Base-by-base conservation (phyloP, 2,888 invertebrate genomes). In the Catocala fraxini region DNA sequence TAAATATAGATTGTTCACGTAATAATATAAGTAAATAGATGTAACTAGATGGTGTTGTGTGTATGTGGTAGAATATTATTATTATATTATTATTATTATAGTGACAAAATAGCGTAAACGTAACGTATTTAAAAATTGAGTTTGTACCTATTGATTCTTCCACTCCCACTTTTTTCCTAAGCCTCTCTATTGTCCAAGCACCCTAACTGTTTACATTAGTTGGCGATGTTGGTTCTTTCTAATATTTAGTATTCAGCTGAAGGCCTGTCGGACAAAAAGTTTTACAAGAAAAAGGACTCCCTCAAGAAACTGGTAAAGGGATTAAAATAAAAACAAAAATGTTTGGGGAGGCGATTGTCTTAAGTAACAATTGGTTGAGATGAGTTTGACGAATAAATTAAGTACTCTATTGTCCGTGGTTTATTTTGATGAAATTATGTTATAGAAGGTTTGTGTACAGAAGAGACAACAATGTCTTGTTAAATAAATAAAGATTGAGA, bases 241-340 rank as follows among this genome's bases (percentile, higher is more conserved):
- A 56, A 58, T 63, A 67, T 71, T 73, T 70, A 67, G 61, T 72
- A 76, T 74, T 74, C 74, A 58, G 60, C 46, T 59, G 57, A 70
- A 70, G 63, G 63, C 35, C 52, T 53, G 51, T 54, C 48, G 53
- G 59, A 66, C 53, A 64, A 73, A 70, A 73, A 63, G 54, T 59
- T 65, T 60, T 43, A 51, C 56, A 45, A 55, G 52, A 15, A 51
- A 56, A 57, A 25, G 39, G 42, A 56, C 55, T 68, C 45, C 47
- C 43, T 35, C 59, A 71, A 65, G 61, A 61, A 66, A 58, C 56
- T 61, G 47, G 11, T 46, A 57, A 75, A 71, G 52, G 70, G 70
- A 70, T 76, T 74, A 68, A 70, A 75, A 75, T 64, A 65, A 66
- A 73, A 75, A 71, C 62, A 54, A 54, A 62, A 60, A 57, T 71